Evolutionary conservation across 2,113 vertebrate species (phyloP), one percentile per base, ranked within the genome.

Genomic region (Limanda limanda): DNA sequence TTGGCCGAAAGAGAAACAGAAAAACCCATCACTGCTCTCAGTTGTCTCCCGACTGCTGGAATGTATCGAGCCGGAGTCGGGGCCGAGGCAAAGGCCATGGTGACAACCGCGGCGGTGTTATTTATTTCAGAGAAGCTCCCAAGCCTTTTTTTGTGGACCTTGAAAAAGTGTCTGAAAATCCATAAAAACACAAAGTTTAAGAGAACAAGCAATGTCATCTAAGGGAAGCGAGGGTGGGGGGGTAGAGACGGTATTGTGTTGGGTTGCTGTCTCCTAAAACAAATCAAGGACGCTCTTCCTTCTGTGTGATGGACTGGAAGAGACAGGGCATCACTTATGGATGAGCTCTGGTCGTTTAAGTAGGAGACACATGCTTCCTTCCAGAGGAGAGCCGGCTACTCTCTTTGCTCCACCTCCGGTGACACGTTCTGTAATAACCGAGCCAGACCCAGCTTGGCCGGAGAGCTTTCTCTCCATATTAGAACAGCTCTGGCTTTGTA

Each of bases 311-410:
- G 58, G 86, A 90, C 74, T 83, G 79, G 79, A 90, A 89, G 82
- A 89, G 91, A 91, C 90, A 85, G 48, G 74, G 40, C 88, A 92
- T 94, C 71, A 86, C 82, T 92, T 92, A 92, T 93, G 91, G 88
- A 92, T 90, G 89, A 91, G 79, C 68, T 68, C 71, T 62, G 81
- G 82, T 89, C 75, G 59, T 92, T 94, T 87, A 88, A 91, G 84
- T 83, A 89, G 83, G 91, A 5, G 76, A 83, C 80, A 71, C 84
- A 48, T 72, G 80, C 86, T 90, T 86, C 86, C 76, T 87, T 90
- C 81, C 84, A 91, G 89, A 85, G 90, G 81, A 86, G 63, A 31
- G 68, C 70, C 42, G 37, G 51, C 54, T 67, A 70, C 63, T 81
- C 62, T 84, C 66, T 70, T 66, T 75, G 45, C 63, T 79, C 47